Base-by-base conservation (phyloP, 1,140 invertebrate genomes). In the Drosophila oshimai region DNA sequence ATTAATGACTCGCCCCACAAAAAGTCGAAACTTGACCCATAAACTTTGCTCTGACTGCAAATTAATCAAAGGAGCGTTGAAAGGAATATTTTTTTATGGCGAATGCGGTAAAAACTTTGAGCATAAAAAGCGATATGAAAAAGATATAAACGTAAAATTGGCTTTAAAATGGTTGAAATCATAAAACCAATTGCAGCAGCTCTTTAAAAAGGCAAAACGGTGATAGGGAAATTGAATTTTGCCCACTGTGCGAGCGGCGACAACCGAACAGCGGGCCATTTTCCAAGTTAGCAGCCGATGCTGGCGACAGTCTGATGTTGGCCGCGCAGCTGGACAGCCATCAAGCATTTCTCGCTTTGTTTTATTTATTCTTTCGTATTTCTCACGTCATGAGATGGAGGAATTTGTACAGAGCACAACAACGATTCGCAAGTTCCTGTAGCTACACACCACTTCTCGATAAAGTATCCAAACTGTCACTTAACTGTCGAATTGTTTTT, bases 241-340 rank as follows among this genome's bases (percentile, higher is more conserved):
- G 62, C 53, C 54, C 78, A 84, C 78, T 84, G 78, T 83, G 78
- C 78, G 7, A 29, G 34, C 33, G 46, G 44, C 64, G 67, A 67
- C 54, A 76, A 28, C 33, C 69, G 65, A 75, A 69, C 67, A 73
- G 69, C 68, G 28, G 70, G 74, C 54, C 60, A 44, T 33, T 64
- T 47, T 12, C 77, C 76, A 74, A 70, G 71, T 78, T 50, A 51
- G 51, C 73, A 33, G 73, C 64, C 31, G 62, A 41, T 44, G 68
- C 68, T 76, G 80, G 76, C 80, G 80, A 86, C 80, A 87, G 81
- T 87, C 81, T 86, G 67, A 73, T 87, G 76, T 87, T 70, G 76
- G 61, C 81, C 65, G 45, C 81, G 50, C 81, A 86, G 80, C 80
- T 81, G 81, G 80, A 80, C 57, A 80, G 80, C 76, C 65, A 65